phyloP scores from a whole-genome alignment of 2,797 vertebrate genomes.

The Forpus xanthops region DNA sequence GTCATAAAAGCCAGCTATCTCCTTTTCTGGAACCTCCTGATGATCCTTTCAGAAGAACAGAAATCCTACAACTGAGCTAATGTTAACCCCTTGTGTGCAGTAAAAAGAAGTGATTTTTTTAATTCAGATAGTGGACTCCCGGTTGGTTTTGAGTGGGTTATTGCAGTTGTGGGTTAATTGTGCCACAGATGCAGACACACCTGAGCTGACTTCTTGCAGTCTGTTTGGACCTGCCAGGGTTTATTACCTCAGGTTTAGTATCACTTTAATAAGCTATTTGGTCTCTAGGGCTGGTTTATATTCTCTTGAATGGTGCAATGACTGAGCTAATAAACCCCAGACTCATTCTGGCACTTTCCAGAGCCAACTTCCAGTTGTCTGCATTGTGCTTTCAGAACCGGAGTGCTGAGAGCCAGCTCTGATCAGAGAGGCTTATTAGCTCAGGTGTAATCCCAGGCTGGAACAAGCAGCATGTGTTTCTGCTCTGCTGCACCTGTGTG shows the following conservation, averaged over 20 bases:
- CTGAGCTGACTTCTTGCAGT: slow-evolving; percentile 9
- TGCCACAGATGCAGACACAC: neutral
- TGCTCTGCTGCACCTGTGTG: slow-evolving; percentile 36
- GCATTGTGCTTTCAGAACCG: neutral
- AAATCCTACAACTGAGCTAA: neutral
- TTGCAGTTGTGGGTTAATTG: neutral
- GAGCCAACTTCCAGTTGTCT: slow-evolving; percentile 40
- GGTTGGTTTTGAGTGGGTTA: neutral
- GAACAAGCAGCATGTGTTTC: slow-evolving; percentile 22
- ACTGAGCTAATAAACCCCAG: slow-evolving; percentile 57
- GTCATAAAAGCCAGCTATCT: neutral
- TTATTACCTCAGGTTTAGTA: slow-evolving; percentile 47
- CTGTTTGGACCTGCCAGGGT: neutral
- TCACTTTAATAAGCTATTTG: slow-evolving; percentile 50
- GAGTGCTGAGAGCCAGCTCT: slow-evolving; percentile 44
- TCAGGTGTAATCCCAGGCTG: slow-evolving; percentile 42
- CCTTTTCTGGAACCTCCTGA: neutral
- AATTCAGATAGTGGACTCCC: neutral
- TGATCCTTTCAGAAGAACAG: slow-evolving; percentile 1
- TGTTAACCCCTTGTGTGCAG: slow-evolving; percentile 6
- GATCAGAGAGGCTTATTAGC: slow-evolving; percentile 20
- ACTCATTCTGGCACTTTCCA: neutral
- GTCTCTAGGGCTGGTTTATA: slow-evolving; percentile 2
- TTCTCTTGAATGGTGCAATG: slow-evolving; percentile 30
- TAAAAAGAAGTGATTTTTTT: neutral